These are phyloP conservation scores for Druon quercuslanigerum DNA, from an alignment of 1,140 invertebrate species.

Conservation along the genomic window DNA sequence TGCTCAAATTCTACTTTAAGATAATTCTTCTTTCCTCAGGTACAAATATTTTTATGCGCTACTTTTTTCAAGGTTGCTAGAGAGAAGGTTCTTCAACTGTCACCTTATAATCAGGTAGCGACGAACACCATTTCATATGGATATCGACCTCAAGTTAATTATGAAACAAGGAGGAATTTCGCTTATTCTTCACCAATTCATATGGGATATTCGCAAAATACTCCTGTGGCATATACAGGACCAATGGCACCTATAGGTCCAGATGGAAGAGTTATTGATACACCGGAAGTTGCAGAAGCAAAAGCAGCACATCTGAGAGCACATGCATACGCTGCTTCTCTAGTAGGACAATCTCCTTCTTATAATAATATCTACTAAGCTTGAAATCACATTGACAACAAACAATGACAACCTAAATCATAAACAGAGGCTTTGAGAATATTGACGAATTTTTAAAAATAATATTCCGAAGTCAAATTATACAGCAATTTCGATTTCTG, in stretches of 20 bases:
- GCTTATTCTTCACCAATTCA: constrained; percentile 51
- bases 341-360: constrained; percentile 31
- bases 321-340: constrained; percentile 57
- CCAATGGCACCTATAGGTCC: constrained; percentile 47
- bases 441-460: neutral
- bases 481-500: too few species aligned
- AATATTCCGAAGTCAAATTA: too few species aligned
- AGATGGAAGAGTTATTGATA: constrained; percentile 54
- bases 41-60: constrained; percentile 16
- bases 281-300: constrained; percentile 69
- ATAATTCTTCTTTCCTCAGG: neutral
- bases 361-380: constrained; percentile 40
- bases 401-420: too few species aligned
- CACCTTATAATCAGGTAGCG: constrained; percentile 7
- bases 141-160: constrained; percentile 39
- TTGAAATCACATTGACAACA: neutral
- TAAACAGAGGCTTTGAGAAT: too few species aligned
- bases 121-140: constrained; percentile 36
- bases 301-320: constrained; percentile 66
- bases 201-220: constrained; percentile 22
- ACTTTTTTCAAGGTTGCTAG: constrained; percentile 55
- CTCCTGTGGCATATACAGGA: constrained; percentile 39
- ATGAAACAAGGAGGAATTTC: constrained; percentile 46
- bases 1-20: too few species aligned
- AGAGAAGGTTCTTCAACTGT: constrained; percentile 68